Evolutionary conservation across 1,140 invertebrate species (phyloP), one percentile per base, ranked within the genome.

Genomic region (Rhagoletis zephyria): DNA sequence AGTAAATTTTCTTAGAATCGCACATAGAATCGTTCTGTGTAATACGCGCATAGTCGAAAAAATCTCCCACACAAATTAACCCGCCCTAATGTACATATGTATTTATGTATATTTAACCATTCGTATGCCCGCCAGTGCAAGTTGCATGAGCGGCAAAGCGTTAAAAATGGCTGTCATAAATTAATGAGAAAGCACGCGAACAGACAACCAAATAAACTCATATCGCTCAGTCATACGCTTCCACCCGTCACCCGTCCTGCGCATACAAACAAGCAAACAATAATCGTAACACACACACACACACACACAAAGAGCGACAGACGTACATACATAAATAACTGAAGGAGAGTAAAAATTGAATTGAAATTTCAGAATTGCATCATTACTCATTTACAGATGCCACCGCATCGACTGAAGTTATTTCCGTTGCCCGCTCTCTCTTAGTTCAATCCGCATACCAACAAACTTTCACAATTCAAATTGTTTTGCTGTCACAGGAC

Each of bases 331-430:
- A 30, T 30, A 30, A 30, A 63, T 1, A 64, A 65, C n/a, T 61
- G 63, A 65, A 65, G 45, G 40, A 19, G 85, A 86, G 85, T 86
- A 63, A 61, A 65, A 86, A 86, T 86, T 86, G 85, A 60, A 86
- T 86, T 86, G 85, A 86, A 86, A 86, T 86, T 86, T 86, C 85
- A 51, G 74, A 86, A 86, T 45, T 86, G 85, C 59, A 86, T 86
- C 85, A 86, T 86, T 86, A 61, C 59, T 63, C 63, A 86, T 86
- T 86, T 86, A 65, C 85, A 86, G 85, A 61, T 86, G 85, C 85
- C 85, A 14, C 85, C 63, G 85, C 59, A 81, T 7, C n/a, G 48
- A 51, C 70, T 74, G 70, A 30, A 81, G 74, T 81, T 16, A 56
- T 59, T 81, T 59, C n/a, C 74, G 16, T 56, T 9, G 74, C 74